Evolutionary conservation across 2,113 vertebrate species (phyloP).

Genomic region (Pterocles orientalis): DNA sequence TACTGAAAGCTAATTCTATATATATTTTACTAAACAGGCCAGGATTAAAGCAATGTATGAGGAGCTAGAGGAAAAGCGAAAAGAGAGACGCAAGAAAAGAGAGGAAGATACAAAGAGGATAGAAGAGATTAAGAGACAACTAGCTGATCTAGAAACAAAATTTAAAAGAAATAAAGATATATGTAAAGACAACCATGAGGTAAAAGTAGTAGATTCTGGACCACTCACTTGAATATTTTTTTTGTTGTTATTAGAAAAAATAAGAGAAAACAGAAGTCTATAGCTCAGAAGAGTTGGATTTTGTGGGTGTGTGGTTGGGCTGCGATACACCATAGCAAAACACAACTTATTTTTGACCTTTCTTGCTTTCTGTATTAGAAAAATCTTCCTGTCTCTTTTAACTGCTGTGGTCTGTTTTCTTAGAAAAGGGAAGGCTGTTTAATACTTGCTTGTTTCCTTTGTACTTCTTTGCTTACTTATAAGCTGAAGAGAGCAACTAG

Average conservation of each 20-base stretch:
- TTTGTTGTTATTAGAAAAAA: background rate
- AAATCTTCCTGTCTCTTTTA: background rate
- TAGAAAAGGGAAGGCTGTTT: background rate
- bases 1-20: background rate
- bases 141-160: constrained; percentile 59
- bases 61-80: background rate
- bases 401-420: background rate
- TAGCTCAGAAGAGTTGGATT: background rate
- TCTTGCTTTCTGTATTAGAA: background rate
- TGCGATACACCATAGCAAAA: background rate
- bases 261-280: background rate
- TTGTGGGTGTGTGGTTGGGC: background rate
- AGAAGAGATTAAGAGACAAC: constrained; percentile 18
- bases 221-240: background rate
- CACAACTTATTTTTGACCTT: background rate
- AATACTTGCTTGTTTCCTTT: background rate
- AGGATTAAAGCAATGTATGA: constrained; percentile 20
- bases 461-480: background rate
- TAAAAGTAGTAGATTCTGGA: background rate
- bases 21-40: constrained; percentile 53
- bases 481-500: background rate
- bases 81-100: constrained; percentile 18
- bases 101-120: constrained; percentile 46
- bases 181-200: constrained; percentile 12
- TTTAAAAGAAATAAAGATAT: constrained; percentile 10